Base-by-base conservation (phyloP, 2,888 invertebrate genomes). In the Cephus pygmeus region DNA sequence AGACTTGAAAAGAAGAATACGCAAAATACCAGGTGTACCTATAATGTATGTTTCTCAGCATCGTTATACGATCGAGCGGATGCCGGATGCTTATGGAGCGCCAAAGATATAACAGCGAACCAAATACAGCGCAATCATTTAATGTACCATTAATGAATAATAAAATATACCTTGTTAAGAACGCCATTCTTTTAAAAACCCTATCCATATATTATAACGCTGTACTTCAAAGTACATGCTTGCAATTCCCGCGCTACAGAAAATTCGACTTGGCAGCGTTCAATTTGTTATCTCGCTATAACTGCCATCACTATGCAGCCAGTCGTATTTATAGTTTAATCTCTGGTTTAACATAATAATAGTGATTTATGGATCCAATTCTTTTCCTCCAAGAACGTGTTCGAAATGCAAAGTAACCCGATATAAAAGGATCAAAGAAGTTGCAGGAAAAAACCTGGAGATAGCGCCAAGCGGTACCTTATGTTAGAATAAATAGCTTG, bases 21-120 rank as follows among this genome's bases (percentile, higher is more conserved):
- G 99, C 78, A 99, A 99, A 93, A 97, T 99, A 85, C 98, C 99
- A 0, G 99, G 99, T 74, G 99, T 99, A 4, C 99, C 99, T 0
- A 98, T 99, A 81, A 98, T 99, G 99, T 99, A 96, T 93, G 96
- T 99, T 73, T 94, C 97, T 0, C 96, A 98, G 85, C 97, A 98
- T 91, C 95, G 96, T 88, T 99, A 96, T 90, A 96, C 98, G 0
- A 98, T 99, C 88, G 99, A 99, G 91, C 94, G 99, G 90, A 98
- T 99, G 98, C 99, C 99, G 1, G 99, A 99, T 93, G 99, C 99
- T 4, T 99, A 98, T 92, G 99, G 99, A 69, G 98, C 98, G 75
- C 97, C 97, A 0, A 96, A 95, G 91, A 92, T 88, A 85, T 92
- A 86, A 87, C 12, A 6, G 56, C 9, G 56, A 56, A 23, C 6